Evolutionary conservation across 2,113 vertebrate species (phyloP), one percentile per base, ranked within the genome.

Genomic region (Trematomus loennbergii): DNA sequence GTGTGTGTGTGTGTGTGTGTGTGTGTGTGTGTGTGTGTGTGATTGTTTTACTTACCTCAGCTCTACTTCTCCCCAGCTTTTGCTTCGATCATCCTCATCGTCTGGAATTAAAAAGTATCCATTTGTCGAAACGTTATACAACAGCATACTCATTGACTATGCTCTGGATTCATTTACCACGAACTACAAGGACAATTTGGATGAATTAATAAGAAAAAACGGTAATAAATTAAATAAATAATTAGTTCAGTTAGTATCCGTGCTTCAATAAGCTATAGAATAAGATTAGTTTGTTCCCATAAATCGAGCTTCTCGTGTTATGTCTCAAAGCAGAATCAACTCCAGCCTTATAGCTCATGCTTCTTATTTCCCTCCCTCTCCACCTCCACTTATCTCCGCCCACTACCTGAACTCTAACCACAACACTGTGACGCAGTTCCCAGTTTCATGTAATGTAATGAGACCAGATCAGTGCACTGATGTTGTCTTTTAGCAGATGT

Each of bases 21-120:
- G 33, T 36, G 33, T 36, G 33, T 36, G 33, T 36, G 33, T 36
- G 33, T 36, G 33, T 36, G 33, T 15, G 5, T 61, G 15, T 12
- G 43, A 25, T 16, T 20, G 60, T 57, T 78, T 54, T 1, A 75
- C 92, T 93, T 79, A 93, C 95, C 90, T 94, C 22, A 95, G 76
- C 9, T 95, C 94, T 9, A 77, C 40, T 58, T 94, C 94, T 75
- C 86, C 90, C 88, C 88, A 94, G 83, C 91, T 92, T 76, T 66
- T 49, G 53, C 85, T 88, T 3, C 12, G 65, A 72, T 67, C 71
- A 16, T 93, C 88, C 16, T 94, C 94, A n/a, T 91, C 89, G 72
- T 95, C 95, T 95, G 85, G 2, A 95, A 92, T 67, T 22, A 59
- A 77, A 69, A 81, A 85, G 64, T 78, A 86, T 80, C 20, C 48